Base-by-base conservation (phyloP, 2,888 invertebrate species). In the Drosophila gaucha region DNA sequence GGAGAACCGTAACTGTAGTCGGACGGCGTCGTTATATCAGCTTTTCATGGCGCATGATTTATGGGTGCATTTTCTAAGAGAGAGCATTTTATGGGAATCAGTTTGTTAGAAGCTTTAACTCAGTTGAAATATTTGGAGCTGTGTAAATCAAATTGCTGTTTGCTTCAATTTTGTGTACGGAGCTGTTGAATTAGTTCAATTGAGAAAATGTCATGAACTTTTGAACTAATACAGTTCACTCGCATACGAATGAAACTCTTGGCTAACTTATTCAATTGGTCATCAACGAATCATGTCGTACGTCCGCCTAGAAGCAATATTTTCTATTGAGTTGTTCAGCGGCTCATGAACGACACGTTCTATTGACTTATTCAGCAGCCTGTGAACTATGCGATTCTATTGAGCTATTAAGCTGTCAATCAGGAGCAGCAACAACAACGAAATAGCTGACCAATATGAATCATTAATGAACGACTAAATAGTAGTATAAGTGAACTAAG, bases 31-130 rank as follows among this genome's bases (percentile, higher is more conserved):
- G 14, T 10, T 24, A 14, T 41, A 41, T 24, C 41, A 41, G 41
- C 14, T 12, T 24, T 41, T 41, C 24, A 41, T 26, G 10, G 14
- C 9, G 22, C 9, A 41, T 26, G 41, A 41, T 41, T 41, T 41
- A 41, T 41, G 5, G 14, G 24, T 9, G 14, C 41, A 41, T n/a
- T n/a, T n/a, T n/a, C n/a, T n/a, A n/a, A n/a, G n/a, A n/a, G n/a
- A n/a, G n/a, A n/a, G n/a, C n/a, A n/a, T 39, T 39, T 22, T 22
- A 39, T 39, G 39, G 39, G n/a, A 22, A 39, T 41, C 24, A 41
- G 41, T 41, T 24, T 41, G 41, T 24, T 41, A 24, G 24, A n/a
- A 41, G 41, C 24, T 12, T 41, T 14, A 41, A 5, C 41, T 41
- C 24, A 14, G 2, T 16, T 2, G 14, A 10, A 41, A 26, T 24